Percentiles rank a stretch among this genome's conserved stretches.
These are phyloP conservation scores for Monopterus albus DNA, from an alignment of 2,113 vertebrate genomes.

Conservation along the genomic window DNA sequence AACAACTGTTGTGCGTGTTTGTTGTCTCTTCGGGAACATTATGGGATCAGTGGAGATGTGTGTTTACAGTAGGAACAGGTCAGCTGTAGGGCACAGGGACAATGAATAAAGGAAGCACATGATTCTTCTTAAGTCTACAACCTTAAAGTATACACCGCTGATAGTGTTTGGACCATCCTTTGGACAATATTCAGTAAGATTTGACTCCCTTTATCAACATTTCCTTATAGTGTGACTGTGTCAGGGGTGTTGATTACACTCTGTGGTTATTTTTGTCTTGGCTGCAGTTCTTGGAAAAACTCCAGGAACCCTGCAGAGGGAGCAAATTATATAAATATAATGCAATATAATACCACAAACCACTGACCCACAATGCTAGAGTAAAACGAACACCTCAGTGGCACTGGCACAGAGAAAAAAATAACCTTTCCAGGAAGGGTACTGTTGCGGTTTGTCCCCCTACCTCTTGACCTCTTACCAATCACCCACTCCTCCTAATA, in stretches of 20 bases:
- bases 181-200: not conserved
- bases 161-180: too few species aligned
- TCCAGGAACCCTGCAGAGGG: not conserved
- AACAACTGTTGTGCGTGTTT: slow-evolving; percentile 76
- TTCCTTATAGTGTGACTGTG: not conserved
- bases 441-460: slow-evolving; percentile 13
- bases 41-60: slow-evolving; percentile 69
- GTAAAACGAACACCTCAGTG: slow-evolving; percentile 1
- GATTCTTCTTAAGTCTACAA: not conserved
- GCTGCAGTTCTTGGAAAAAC: not conserved
- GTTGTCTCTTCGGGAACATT: slow-evolving; percentile 70
- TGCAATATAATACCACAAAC: not conserved
- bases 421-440: not conserved
- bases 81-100: slow-evolving; percentile 63
- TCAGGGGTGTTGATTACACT: not conserved
- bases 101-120: slow-evolving; percentile 30
- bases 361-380: not conserved
- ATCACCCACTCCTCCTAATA: not conserved
- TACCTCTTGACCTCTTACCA: not conserved
- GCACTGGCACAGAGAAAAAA: not conserved
- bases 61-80: slow-evolving; percentile 78
- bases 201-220: not conserved
- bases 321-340: not conserved
- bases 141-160: not conserved
- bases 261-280: not conserved